These are phyloP conservation scores for Enteromius paludinosus DNA, from an alignment of 2,797 vertebrate genomes.

Conservation along the genomic window DNA sequence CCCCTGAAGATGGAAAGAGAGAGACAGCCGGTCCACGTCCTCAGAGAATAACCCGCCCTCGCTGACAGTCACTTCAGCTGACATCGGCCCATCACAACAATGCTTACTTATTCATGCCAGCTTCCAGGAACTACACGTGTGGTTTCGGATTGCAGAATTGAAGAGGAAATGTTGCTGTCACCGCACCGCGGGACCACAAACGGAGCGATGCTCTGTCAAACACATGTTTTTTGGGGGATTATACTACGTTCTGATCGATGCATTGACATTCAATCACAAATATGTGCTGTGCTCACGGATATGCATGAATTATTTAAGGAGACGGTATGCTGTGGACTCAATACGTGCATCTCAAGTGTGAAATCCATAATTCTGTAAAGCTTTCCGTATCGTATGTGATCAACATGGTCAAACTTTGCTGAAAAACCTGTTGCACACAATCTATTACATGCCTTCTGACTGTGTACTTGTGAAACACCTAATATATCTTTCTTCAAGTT, in stretches of 20 bases:
- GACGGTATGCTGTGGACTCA: background rate
- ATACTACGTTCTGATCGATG: constrained; percentile 18
- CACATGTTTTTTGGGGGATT: constrained; percentile 7
- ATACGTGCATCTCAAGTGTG: background rate
- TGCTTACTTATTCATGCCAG: constrained; percentile 79
- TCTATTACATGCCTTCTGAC: too few relatives aligned
- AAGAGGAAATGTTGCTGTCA: constrained; percentile 44
- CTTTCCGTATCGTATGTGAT: background rate
- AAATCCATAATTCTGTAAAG: background rate
- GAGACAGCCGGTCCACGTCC: constrained; percentile 58
- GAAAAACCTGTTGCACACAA: background rate
- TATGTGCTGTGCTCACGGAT: constrained; percentile 6
- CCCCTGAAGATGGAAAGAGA: constrained; percentile 72
- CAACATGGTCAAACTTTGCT: background rate
- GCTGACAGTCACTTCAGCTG: constrained; percentile 76
- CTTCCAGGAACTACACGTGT: constrained; percentile 73
- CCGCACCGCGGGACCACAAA: background rate
- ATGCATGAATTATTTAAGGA: background rate
- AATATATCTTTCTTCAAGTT: too few relatives aligned
- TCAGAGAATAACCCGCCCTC: constrained; percentile 68
- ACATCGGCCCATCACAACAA: constrained; percentile 76
- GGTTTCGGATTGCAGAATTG: constrained; percentile 61
- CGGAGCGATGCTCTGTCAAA: constrained; percentile 33
- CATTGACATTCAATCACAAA: constrained; percentile 32
- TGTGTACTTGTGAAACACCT: too few relatives aligned